These are phyloP conservation scores for Sisyra terminalis DNA, from an alignment of 2,888 invertebrate species.

Conservation along the genomic window DNA sequence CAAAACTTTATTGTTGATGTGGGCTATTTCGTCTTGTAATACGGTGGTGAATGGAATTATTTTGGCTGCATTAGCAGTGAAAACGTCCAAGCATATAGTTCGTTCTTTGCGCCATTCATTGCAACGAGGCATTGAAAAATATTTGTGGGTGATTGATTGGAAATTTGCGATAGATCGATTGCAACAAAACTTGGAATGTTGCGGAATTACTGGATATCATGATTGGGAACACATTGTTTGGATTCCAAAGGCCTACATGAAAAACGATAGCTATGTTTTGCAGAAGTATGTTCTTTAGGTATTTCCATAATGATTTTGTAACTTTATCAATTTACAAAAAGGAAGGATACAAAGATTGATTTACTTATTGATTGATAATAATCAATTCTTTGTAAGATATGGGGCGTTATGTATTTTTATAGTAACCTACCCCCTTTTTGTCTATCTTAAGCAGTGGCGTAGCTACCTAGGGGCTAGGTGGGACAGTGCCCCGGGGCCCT, in stretches of 20 bases:
- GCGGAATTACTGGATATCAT: constrained; percentile 33
- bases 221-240: constrained; percentile 43
- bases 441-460: too few relatives aligned
- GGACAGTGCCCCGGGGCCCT: too few relatives aligned
- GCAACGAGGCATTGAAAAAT: constrained; percentile 36
- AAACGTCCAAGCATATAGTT: constrained; percentile 23
- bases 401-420: too few relatives aligned
- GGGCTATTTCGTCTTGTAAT: constrained; percentile 22
- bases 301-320: background rate
- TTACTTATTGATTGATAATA: too few relatives aligned
- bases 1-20: constrained; percentile 20
- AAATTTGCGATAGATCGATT: constrained; percentile 37
- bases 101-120: constrained; percentile 32
- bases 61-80: constrained; percentile 20
- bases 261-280: constrained; percentile 10
- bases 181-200: constrained; percentile 36
- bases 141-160: constrained; percentile 36
- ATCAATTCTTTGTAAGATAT: too few relatives aligned
- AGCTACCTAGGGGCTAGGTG: too few relatives aligned
- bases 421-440: too few relatives aligned
- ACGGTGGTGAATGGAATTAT: constrained; percentile 22
- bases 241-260: constrained; percentile 33
- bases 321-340: background rate
- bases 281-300: background rate
- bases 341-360: too few relatives aligned